Conservation (phyloP, 2,113 vertebrate species). For the Haplochromis burtoni region DNA sequence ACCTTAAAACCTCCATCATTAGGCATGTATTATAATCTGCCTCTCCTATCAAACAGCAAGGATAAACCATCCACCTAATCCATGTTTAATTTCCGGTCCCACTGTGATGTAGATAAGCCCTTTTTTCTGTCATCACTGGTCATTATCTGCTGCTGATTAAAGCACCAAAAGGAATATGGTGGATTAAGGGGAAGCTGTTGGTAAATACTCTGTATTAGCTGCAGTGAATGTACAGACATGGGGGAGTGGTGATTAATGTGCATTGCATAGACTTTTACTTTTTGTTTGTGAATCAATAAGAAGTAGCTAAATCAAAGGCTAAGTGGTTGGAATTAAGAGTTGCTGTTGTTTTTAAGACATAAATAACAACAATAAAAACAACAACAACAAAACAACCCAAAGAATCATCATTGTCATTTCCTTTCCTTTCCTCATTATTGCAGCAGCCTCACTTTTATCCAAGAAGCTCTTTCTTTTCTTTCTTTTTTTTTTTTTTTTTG, state of each 20-base stretch:
- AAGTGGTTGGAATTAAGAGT: neutral
- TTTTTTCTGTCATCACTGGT: conserved; percentile 22
- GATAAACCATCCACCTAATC: conserved; percentile 44
- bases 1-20: conserved; percentile 36
- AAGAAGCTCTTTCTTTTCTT: neutral
- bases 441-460: neutral
- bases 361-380: neutral
- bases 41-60: conserved; percentile 24
- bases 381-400: neutral
- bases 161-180: conserved; percentile 1
- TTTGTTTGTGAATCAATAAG: neutral
- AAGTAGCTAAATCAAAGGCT: neutral
- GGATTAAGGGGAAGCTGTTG: conserved; percentile 8
- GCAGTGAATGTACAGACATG: neutral
- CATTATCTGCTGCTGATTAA: conserved; percentile 43
- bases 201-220: conserved; percentile 9
- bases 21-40: conserved; percentile 25
- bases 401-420: neutral
- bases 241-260: neutral
- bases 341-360: neutral
- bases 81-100: conserved; percentile 60
- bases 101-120: conserved; percentile 26
- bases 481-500: accelerated
- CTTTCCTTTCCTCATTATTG: neutral
- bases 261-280: neutral